Evolutionary conservation across 2,888 invertebrate species (phyloP).

Genomic region (Clunio marinus): DNA sequence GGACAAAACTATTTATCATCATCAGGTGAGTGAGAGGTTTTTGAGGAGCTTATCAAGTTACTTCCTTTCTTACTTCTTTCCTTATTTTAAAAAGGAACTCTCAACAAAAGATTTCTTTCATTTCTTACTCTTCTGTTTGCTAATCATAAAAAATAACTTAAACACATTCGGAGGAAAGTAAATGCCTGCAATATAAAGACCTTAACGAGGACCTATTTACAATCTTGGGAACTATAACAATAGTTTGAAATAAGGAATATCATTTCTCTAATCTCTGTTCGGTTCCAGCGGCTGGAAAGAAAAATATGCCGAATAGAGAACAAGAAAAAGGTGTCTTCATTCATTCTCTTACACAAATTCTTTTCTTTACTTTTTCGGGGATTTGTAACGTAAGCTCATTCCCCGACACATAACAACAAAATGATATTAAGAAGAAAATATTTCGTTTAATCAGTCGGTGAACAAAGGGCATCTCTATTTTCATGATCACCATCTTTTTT

Average conservation of each 20-base stretch:
- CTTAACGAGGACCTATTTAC: slow-evolving; percentile 32
- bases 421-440: background rate
- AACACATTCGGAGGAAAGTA: slow-evolving; percentile 1
- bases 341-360: no score
- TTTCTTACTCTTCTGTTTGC: background rate
- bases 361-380: background rate
- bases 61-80: slow-evolving; percentile 26
- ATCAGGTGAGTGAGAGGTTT: background rate
- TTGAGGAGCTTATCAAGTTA: slow-evolving; percentile 32
- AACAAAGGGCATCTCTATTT: background rate
- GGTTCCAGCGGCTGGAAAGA: no score
- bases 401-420: background rate
- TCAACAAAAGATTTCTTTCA: slow-evolving; percentile 1
- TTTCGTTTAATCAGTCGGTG: background rate
- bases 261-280: background rate
- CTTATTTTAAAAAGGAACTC: slow-evolving; percentile 11
- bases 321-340: background rate
- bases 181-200: background rate
- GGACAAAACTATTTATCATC: background rate
- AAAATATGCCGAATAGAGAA: no score
- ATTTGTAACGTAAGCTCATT: background rate
- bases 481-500: slow-evolving; percentile 2
- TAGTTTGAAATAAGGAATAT: background rate
- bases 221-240: background rate
- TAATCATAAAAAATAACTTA: slow-evolving; percentile 15